Conservation (phyloP, 2,888 invertebrate genomes). For the Cryptocephalus moraei region DNA sequence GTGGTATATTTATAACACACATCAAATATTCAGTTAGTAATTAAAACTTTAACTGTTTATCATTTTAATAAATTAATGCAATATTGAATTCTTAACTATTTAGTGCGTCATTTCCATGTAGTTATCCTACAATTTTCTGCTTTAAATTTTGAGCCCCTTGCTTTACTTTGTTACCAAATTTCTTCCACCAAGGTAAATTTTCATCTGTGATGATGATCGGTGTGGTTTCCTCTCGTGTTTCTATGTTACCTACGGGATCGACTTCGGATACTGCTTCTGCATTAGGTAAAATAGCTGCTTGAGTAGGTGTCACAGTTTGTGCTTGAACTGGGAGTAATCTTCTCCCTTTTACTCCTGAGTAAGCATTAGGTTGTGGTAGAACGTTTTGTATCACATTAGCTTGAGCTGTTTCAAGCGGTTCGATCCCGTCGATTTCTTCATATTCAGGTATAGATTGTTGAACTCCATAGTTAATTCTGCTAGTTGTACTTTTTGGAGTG, state of each 20-base stretch:
- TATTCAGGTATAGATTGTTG: not conserved
- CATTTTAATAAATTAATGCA: too few species aligned
- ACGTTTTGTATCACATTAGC: not conserved
- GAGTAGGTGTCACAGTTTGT: not conserved
- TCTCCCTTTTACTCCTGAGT: not conserved
- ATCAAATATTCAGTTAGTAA: conserved; percentile 42
- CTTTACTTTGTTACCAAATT: conserved; percentile 43
- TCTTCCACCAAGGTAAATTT: conserved; percentile 41
- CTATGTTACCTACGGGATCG: not conserved
- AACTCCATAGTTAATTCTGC: not conserved
- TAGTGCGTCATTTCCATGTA: not conserved
- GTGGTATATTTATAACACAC: conserved; percentile 6
- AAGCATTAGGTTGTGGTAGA: not conserved
- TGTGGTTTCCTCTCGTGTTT: conserved; percentile 10
- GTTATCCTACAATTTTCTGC: conserved; percentile 14
- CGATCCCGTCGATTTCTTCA: not conserved
- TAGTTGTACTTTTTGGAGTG: not conserved
- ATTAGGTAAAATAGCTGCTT: not conserved
- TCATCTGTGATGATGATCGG: conserved; percentile 24
- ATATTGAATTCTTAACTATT: too few species aligned
- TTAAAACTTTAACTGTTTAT: not conserved
- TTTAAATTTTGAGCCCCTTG: conserved; percentile 39
- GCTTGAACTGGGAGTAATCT: not conserved
- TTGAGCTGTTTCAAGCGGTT: not conserved
- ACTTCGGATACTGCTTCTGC: not conserved